phyloP scores from a whole-genome alignment of 2,797 vertebrate species.

The Numenius phaeopus region DNA sequence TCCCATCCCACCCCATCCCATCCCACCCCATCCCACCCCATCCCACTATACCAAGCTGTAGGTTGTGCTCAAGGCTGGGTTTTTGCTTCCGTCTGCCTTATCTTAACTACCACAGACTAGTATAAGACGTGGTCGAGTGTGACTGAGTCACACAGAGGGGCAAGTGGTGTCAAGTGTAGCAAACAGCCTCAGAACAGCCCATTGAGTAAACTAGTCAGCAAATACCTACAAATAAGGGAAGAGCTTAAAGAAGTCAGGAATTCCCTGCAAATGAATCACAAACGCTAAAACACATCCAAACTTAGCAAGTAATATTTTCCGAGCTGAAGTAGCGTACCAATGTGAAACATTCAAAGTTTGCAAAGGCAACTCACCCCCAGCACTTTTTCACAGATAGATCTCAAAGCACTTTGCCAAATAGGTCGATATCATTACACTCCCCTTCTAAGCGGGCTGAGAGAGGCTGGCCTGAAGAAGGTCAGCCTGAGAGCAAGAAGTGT shows the following conservation, averaged over 20 bases:
- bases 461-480: background rate
- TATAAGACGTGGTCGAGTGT: fast-evolving
- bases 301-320: background rate
- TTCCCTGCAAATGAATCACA: slow-evolving; percentile 5
- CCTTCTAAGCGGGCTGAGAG: background rate
- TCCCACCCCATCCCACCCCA: background rate
- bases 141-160: fast-evolving
- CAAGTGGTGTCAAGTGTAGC: background rate
- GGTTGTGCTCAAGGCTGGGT: background rate
- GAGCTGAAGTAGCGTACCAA: background rate
- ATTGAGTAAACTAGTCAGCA: background rate
- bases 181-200: background rate
- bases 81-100: background rate
- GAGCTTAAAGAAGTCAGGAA: background rate
- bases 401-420: background rate
- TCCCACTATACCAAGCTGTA: background rate
- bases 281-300: background rate
- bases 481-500: background rate
- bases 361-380: background rate
- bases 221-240: slow-evolving; percentile 34
- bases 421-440: background rate
- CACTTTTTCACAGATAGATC: background rate
- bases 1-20: background rate
- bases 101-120: background rate
- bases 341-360: background rate